Evolutionary conservation across 2,888 invertebrate genomes (phyloP), one percentile per base, ranked within the genome.

Genomic region (Incurvaria masculella): DNA sequence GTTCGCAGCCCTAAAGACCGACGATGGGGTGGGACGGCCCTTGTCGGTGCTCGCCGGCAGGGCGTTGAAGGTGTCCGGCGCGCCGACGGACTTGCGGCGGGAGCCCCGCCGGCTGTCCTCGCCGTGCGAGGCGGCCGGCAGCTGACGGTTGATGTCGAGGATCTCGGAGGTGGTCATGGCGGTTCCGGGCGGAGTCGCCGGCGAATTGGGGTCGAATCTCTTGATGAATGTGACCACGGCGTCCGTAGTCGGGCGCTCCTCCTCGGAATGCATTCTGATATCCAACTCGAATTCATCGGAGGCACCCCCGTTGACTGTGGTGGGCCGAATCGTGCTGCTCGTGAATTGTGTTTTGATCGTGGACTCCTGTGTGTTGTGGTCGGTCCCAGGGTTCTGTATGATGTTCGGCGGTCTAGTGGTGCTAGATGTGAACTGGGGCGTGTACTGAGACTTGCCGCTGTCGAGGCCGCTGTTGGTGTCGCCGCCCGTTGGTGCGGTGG

Each of bases 391-490:
- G 54, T 49, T 17, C 42, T 44, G 4, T 49, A 21, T 6, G 54
- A 52, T 3, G 54, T 54, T 19, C n/a, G 44, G 46, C 4, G 14
- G 33, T 44, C 3, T 17, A 14, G 4, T 41, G n/a, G 56, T 61
- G 46, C 78, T 71, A 0, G 79, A 81, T 82, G 82, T 82, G 48
- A 6, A 74, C 70, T 0, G 83, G 82, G 81, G 72, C 21, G 78
- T 66, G 57, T 80, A 82, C 51, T 68, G 72, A 19, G 68, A 66
- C 54, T 79, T 78, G 48, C 68, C 79, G 38, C 69, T 67, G 51
- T 72, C 74, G 4, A 75, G 55, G 16, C 68, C 69, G 46, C 74
- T 70, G 53, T 73, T 70, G 51, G 67, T 65, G n/a, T 33, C 33
- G 11, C 33, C 33, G 8, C 33, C 23, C 10, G 23, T 23, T 10